A percentile compares a stretch with the other conserved stretches of the same genome.
Evolutionary conservation across 2,113 vertebrate species (phyloP).

Genomic region (Psilopogon haemacephalus): DNA sequence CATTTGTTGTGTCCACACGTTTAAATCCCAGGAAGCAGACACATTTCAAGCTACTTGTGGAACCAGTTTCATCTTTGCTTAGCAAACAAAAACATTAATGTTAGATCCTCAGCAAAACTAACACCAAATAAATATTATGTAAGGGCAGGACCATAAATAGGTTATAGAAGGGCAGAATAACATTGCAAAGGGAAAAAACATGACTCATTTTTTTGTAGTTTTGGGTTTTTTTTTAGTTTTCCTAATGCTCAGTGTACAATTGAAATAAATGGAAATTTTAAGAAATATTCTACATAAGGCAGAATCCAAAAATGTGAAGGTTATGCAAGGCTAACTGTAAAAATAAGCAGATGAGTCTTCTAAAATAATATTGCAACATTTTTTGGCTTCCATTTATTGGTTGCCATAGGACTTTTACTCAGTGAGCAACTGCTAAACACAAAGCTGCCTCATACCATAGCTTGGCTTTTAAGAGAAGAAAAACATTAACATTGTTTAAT

Average conservation of each 20-base stretch:
- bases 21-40: background rate
- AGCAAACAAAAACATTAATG: background rate
- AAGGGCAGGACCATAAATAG: slow-evolving; percentile 2
- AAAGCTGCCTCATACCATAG: slow-evolving; percentile 61
- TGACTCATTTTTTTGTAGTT: slow-evolving; percentile 67
- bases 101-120: background rate
- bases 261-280: slow-evolving; percentile 71
- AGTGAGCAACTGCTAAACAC: slow-evolving; percentile 30
- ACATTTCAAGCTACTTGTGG: background rate
- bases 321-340: slow-evolving; percentile 77
- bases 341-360: slow-evolving; percentile 79
- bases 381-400: slow-evolving; percentile 60
- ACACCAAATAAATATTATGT: slow-evolving; percentile 30
- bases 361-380: slow-evolving; percentile 78
- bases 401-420: slow-evolving; percentile 70
- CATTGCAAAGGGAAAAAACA: slow-evolving; percentile 45
- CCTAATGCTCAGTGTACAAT: slow-evolving; percentile 56
- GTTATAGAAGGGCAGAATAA: slow-evolving; percentile 55
- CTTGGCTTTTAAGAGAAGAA: slow-evolving; percentile 51
- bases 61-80: background rate
- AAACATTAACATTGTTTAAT: slow-evolving; percentile 60
- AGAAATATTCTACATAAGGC: slow-evolving; percentile 74
- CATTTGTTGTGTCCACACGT: background rate
- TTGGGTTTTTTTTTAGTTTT: slow-evolving; percentile 11
- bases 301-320: slow-evolving; percentile 76